Conservation (phyloP, 2,113 vertebrate genomes). For the Malurus melanocephalus region DNA sequence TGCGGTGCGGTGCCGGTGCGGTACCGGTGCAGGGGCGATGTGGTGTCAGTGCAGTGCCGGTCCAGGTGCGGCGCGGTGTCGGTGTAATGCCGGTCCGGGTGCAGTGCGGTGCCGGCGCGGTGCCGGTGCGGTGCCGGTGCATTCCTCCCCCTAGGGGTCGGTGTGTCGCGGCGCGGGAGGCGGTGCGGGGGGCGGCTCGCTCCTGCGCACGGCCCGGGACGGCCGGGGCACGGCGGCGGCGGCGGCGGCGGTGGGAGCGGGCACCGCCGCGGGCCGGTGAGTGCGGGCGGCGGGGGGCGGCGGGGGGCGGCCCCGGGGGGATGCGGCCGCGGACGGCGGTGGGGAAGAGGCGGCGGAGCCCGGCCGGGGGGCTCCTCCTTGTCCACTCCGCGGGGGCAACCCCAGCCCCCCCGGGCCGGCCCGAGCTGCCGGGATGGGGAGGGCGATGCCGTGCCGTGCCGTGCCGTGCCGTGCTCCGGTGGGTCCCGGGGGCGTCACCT, state of each 20-base stretch:
- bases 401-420: background rate
- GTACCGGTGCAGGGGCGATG: background rate
- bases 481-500: background rate
- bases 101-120: background rate
- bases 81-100: too few relatives aligned
- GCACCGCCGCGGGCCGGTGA: too few relatives aligned
- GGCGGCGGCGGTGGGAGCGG: too few relatives aligned
- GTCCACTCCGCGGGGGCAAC: background rate
- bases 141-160: conserved; percentile 53
- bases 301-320: background rate
- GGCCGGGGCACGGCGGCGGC: background rate
- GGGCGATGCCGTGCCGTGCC: background rate
- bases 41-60: too few relatives aligned
- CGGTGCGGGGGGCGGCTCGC: background rate
- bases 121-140: background rate
- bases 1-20: background rate
- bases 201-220: conserved; percentile 26
- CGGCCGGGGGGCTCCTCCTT: background rate
- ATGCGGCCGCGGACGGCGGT: background rate
- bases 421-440: background rate
- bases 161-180: background rate
- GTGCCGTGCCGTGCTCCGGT: background rate
- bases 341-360: background rate
- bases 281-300: too few relatives aligned
- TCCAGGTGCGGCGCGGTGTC: background rate